Conservation (phyloP, 1,140 invertebrate species). For the Trichonephila clavata region DNA sequence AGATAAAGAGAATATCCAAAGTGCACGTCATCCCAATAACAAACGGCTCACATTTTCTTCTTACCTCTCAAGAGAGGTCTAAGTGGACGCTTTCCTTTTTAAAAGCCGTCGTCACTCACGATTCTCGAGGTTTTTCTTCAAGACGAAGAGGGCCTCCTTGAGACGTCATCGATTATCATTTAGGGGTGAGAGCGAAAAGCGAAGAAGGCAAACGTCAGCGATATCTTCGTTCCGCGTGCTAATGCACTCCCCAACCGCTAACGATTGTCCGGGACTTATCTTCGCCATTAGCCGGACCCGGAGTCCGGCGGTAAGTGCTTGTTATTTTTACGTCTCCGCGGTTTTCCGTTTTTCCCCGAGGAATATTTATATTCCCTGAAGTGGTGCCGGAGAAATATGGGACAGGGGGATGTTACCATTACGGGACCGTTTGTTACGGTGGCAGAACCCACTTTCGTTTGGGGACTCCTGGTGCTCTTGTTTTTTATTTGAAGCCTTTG, state of each 20-base stretch:
- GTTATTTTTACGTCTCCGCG: constrained; percentile 37
- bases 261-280: constrained; percentile 37
- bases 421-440: constrained; percentile 6
- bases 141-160: not conserved
- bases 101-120: constrained; percentile 19
- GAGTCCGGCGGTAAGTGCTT: constrained; percentile 51
- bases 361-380: constrained; percentile 4
- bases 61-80: not conserved
- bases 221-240: not conserved
- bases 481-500: not conserved
- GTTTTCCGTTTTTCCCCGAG: not conserved
- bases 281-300: constrained; percentile 33
- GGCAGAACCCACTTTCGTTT: not conserved
- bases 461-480: not conserved
- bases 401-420: not conserved
- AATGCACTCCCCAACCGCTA: constrained; percentile 30
- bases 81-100: not conserved
- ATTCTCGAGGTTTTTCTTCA: not conserved
- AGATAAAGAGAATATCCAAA: not conserved
- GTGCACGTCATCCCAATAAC: not conserved
- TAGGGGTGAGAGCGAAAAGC: not conserved
- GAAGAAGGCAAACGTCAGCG: constrained; percentile 29
- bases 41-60: not conserved
- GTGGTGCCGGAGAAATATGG: not conserved
- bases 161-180: constrained; percentile 19